Conservation (phyloP, 2,797 vertebrate genomes). For the Acrocephalus scirpaceus region DNA sequence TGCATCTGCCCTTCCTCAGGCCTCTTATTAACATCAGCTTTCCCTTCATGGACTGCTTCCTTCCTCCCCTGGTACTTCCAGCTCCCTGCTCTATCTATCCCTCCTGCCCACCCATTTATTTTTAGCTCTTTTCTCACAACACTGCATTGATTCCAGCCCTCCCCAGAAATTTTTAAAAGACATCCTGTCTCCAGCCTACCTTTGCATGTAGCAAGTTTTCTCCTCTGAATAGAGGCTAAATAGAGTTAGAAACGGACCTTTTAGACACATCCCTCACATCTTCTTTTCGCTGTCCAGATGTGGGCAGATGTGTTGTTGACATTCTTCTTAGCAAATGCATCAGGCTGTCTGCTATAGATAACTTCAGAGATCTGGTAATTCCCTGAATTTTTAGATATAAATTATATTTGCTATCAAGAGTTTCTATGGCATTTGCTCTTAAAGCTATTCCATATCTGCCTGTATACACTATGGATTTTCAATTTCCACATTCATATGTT, state of each 20-base stretch:
- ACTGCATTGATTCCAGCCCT: neutral
- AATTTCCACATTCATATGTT: neutral
- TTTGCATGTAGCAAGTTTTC: neutral
- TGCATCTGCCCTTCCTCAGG: neutral
- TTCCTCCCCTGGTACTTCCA: neutral
- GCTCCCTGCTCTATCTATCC: neutral
- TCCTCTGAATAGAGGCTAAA: neutral
- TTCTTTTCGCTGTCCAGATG: neutral
- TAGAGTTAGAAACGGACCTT: neutral
- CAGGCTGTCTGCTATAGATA: neutral
- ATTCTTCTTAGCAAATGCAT: neutral
- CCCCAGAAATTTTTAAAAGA: neutral
- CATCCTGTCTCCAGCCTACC: neutral
- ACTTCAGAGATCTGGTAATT: neutral
- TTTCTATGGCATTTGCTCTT: neutral
- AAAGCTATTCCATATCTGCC: neutral
- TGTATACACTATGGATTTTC: neutral
- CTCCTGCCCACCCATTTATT: neutral
- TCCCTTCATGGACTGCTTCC: neutral
- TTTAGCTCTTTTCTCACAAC: conserved; percentile 1
- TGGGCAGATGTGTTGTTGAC: neutral
- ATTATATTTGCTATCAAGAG: neutral
- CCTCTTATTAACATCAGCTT: neutral
- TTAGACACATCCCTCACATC: neutral
- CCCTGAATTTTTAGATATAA: neutral